Evolutionary conservation across 1,140 invertebrate species (phyloP).

Genomic region (Nephotettix cincticeps): DNA sequence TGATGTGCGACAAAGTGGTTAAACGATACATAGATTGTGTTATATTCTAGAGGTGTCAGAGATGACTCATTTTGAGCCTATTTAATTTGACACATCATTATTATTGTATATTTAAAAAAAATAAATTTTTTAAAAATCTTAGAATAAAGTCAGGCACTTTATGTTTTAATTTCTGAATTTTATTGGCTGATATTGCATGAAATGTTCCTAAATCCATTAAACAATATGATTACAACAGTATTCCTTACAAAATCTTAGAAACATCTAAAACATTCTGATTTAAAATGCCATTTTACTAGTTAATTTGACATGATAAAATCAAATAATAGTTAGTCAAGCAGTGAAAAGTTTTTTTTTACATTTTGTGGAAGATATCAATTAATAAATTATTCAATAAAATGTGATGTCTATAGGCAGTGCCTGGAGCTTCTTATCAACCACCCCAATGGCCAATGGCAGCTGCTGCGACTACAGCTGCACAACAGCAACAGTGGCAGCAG

Average conservation of each 20-base stretch:
- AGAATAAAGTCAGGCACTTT: no score
- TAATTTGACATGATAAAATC: neutral
- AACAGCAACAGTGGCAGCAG: slow-evolving; percentile 79
- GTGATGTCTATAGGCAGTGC: slow-evolving; percentile 7
- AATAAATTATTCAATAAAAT: neutral
- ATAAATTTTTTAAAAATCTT: no score
- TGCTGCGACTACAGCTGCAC: slow-evolving; percentile 69
- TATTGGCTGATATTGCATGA: no score
- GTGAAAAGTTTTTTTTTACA: neutral
- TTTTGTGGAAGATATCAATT: neutral
- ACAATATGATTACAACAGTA: no score
- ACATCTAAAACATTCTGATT: neutral
- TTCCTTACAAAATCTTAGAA: neutral
- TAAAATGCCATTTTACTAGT: neutral
- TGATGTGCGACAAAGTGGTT: no score
- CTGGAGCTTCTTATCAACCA: neutral
- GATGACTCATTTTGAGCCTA: no score
- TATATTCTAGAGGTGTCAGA: no score
- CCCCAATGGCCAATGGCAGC: slow-evolving; percentile 51
- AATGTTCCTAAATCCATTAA: no score
- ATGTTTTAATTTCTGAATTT: no score
- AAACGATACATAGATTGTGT: no score
- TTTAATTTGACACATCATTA: no score
- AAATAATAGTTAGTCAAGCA: neutral
- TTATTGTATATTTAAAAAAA: no score